Evolutionary conservation across 2,113 vertebrate species (phyloP).

Genomic region (Panthera tigris): DNA sequence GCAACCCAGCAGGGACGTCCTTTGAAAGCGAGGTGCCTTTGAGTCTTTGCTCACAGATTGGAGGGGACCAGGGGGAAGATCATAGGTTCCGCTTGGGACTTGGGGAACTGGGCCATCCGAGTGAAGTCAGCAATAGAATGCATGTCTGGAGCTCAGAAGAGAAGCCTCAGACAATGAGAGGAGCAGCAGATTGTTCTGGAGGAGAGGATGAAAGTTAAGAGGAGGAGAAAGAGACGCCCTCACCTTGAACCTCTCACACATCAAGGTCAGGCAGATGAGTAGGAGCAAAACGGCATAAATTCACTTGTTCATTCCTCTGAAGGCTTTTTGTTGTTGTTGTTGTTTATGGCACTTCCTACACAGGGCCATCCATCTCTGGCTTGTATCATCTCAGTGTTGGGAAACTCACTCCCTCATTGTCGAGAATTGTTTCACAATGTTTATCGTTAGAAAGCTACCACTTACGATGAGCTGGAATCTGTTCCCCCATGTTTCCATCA

Average conservation of each 20-base stretch:
- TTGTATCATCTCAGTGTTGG: background rate
- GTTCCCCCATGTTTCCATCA: background rate
- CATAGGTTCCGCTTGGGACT: conserved; percentile 6
- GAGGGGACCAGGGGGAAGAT: background rate
- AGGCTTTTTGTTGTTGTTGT: background rate
- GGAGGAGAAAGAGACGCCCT: background rate
- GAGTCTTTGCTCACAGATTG: background rate
- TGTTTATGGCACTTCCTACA: background rate
- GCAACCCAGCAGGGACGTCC: conserved; percentile 50
- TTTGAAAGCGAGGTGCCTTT: conserved; percentile 61
- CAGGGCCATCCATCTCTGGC: background rate
- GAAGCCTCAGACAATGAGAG: background rate
- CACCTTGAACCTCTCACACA: background rate
- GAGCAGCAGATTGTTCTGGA: background rate
- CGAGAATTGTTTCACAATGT: background rate
- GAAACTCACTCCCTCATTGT: background rate
- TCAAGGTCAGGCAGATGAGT: background rate
- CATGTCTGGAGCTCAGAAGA: conserved; percentile 4
- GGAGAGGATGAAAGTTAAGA: background rate
- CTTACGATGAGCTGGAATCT: background rate
- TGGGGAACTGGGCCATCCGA: background rate
- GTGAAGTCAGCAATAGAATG: background rate
- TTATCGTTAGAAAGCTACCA: background rate
- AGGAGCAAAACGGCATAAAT: background rate
- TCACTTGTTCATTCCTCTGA: background rate